Conservation (phyloP, 2,113 vertebrate species). For the Plotosus lineatus region DNA sequence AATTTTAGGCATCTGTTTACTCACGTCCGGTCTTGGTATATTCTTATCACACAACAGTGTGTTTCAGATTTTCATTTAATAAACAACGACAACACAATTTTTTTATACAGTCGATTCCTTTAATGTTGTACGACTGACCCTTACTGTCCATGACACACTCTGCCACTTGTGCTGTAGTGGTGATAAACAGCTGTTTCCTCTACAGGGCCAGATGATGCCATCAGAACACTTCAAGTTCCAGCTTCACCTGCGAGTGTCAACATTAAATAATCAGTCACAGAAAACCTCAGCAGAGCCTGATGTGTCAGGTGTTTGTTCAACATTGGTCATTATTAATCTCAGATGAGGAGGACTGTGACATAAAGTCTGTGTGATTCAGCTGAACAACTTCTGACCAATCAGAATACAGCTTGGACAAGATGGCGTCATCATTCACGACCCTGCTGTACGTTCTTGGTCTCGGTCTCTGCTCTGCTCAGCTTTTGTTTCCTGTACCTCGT, state of each 20-base stretch:
- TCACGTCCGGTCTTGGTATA: no score
- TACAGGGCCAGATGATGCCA: not conserved
- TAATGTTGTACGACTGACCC: not conserved
- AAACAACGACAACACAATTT: not conserved
- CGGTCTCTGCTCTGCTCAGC: not conserved
- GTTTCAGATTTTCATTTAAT: no score
- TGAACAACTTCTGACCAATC: not conserved
- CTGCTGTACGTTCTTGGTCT: conserved; percentile 35
- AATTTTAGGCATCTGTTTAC: no score
- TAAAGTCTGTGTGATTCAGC: not conserved
- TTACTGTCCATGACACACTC: no score
- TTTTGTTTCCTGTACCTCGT: not conserved
- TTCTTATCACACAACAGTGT: no score
- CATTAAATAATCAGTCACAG: not conserved
- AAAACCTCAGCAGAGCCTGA: not conserved
- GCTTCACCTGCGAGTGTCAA: not conserved
- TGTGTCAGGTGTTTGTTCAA: not conserved
- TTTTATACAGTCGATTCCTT: not conserved
- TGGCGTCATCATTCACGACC: not conserved
- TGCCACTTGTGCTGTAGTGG: not conserved
- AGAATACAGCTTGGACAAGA: not conserved
- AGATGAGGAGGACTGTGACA: not conserved
- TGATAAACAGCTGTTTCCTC: not conserved
- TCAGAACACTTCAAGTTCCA: not conserved
- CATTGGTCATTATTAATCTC: not conserved